Evolutionary conservation across 1,140 invertebrate genomes (phyloP).

Genomic region (Lasioglossum albipes): DNA sequence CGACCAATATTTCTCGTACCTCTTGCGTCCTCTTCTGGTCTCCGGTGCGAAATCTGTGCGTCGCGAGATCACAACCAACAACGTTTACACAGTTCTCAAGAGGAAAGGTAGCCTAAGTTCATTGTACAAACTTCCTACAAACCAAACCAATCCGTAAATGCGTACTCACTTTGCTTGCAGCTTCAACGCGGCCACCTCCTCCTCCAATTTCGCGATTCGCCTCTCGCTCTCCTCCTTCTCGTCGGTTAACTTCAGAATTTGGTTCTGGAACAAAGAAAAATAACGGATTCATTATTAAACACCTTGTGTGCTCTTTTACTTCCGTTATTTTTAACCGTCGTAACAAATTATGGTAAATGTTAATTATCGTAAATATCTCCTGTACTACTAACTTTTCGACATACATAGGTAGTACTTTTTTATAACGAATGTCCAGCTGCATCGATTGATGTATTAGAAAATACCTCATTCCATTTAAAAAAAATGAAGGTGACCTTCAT

Average conservation of each 20-base stretch:
- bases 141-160: constrained; percentile 23
- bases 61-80: not conserved
- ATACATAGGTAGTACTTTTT: too few species aligned
- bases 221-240: constrained; percentile 72
- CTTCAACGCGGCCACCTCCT: constrained; percentile 71
- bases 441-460: too few species aligned
- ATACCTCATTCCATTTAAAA: too few species aligned
- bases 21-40: not conserved
- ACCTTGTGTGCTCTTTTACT: too few species aligned
- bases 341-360: too few species aligned
- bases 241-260: constrained; percentile 67
- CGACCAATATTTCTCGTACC: not conserved
- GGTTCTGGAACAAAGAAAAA: constrained; percentile 62
- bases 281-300: not conserved
- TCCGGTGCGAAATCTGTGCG: not conserved
- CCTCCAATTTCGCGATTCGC: constrained; percentile 71
- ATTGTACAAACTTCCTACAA: not conserved
- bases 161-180: constrained; percentile 73
- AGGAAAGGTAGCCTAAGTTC: not conserved
- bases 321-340: too few species aligned
- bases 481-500: too few species aligned
- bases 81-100: not conserved
- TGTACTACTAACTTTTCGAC: too few species aligned
- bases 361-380: too few species aligned
- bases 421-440: too few species aligned